Conservation (phyloP, 2,113 vertebrate species). For the Callorhinus ursinus region DNA sequence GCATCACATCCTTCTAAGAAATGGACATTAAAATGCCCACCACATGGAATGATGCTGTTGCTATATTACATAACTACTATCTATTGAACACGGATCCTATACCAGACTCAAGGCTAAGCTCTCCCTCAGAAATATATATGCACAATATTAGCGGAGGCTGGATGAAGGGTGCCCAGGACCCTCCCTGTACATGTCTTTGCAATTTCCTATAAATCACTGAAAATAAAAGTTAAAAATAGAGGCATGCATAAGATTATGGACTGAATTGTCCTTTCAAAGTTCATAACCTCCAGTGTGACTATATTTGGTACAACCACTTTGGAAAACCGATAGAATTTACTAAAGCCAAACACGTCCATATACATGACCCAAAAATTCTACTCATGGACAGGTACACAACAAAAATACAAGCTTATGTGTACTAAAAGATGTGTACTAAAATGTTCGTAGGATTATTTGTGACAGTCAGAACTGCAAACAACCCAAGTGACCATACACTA, state of each 20-base stretch:
- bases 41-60: not conserved
- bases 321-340: not conserved
- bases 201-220: not conserved
- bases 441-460: not conserved
- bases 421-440: not conserved
- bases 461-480: not conserved
- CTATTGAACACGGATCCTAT: not conserved
- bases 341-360: not conserved
- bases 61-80: not conserved
- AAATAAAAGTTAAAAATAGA: constrained; percentile 1
- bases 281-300: not conserved
- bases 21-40: not conserved
- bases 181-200: not conserved
- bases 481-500: not conserved
- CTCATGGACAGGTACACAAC: not conserved
- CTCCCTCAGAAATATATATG: not conserved
- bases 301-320: not conserved
- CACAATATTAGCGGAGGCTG: not conserved
- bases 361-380: not conserved
- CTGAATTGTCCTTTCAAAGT: not conserved
- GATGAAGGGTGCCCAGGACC: not conserved
- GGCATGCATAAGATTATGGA: not conserved
- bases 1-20: not conserved
- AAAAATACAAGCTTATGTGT: not conserved
- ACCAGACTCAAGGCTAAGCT: not conserved